Evolutionary conservation across 2,888 invertebrate species (phyloP).

Genomic region (Lasioglossum leucozonium): DNA sequence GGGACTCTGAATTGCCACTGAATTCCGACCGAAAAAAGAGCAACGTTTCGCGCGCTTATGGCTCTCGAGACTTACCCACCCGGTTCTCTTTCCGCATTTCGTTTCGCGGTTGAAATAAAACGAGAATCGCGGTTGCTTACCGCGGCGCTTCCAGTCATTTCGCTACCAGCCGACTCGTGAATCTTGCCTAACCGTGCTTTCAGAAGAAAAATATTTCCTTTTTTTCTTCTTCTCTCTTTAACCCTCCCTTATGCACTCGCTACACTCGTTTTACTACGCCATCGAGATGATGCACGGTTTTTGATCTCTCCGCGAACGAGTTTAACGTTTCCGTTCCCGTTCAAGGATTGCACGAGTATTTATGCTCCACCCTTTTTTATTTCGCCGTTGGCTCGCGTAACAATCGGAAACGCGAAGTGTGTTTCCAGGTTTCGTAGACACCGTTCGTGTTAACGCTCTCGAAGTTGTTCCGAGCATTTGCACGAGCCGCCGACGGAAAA

Average conservation of each 20-base stretch:
- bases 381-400: constrained; percentile 9
- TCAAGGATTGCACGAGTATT: not conserved
- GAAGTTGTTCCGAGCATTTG: not conserved
- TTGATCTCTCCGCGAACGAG: not conserved
- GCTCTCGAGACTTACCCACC: constrained; percentile 46
- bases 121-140: constrained; percentile 22
- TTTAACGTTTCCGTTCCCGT: not conserved
- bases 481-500: not conserved
- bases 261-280: not conserved
- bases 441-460: not conserved
- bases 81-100: constrained; percentile 25
- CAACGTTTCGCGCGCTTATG: constrained; percentile 53
- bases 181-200: constrained; percentile 29
- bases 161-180: constrained; percentile 23
- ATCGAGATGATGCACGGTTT: constrained; percentile 14
- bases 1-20: constrained; percentile 63
- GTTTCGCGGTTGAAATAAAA: constrained; percentile 35
- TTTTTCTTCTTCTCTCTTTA: not conserved
- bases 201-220: not conserved
- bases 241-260: not conserved
- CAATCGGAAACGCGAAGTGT: constrained; percentile 29
- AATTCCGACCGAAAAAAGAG: constrained; percentile 64
- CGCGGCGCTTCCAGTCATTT: constrained; percentile 30
- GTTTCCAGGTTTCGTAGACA: constrained; percentile 28
- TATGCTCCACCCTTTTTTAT: not conserved